Evolutionary conservation across 2,113 vertebrate genomes (phyloP).

Genomic region (Antennarius striatus): DNA sequence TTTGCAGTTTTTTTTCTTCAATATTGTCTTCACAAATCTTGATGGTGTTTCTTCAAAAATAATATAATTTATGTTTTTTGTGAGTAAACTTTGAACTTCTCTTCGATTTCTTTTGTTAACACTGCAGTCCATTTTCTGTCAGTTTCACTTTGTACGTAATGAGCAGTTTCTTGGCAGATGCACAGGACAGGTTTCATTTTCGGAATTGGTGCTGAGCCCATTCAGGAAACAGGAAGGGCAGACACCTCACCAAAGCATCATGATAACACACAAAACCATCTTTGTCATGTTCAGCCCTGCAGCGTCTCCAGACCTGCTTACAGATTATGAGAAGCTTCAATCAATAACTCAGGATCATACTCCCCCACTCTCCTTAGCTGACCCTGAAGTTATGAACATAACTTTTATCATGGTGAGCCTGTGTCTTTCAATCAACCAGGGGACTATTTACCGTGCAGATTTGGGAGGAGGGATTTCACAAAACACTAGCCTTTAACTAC

Average conservation of each 20-base stretch:
- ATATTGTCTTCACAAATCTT: too few species aligned
- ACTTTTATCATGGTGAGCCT: not conserved
- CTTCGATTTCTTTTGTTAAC: not conserved
- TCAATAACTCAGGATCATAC: slow-evolving; percentile 56
- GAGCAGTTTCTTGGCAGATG: not conserved
- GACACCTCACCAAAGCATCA: slow-evolving; percentile 39
- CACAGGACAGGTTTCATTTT: not conserved
- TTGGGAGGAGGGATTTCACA: slow-evolving; percentile 34
- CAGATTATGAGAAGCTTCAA: slow-evolving; percentile 66
- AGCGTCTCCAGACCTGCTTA: slow-evolving; percentile 46
- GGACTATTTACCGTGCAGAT: slow-evolving; percentile 19
- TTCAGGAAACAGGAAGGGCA: slow-evolving; percentile 40
- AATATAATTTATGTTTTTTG: too few species aligned
- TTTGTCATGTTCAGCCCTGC: slow-evolving; percentile 29
- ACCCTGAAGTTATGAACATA: not conserved
- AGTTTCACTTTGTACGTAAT: not conserved
- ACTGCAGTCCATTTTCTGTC: too few species aligned
- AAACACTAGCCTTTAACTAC: slow-evolving; percentile 60
- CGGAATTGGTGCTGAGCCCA: slow-evolving; percentile 19
- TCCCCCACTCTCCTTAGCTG: slow-evolving; percentile 28
- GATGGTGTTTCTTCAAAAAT: too few species aligned
- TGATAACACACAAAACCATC: slow-evolving; percentile 20
- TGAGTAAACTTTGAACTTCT: too few species aligned
- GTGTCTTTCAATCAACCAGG: not conserved
- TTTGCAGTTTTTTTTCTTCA: too few species aligned